Evolutionary conservation across 64 coral and sea anemone species (phyloP), one percentile per base, ranked within the genome.

Genomic region (Stichodactyla mertensii): DNA sequence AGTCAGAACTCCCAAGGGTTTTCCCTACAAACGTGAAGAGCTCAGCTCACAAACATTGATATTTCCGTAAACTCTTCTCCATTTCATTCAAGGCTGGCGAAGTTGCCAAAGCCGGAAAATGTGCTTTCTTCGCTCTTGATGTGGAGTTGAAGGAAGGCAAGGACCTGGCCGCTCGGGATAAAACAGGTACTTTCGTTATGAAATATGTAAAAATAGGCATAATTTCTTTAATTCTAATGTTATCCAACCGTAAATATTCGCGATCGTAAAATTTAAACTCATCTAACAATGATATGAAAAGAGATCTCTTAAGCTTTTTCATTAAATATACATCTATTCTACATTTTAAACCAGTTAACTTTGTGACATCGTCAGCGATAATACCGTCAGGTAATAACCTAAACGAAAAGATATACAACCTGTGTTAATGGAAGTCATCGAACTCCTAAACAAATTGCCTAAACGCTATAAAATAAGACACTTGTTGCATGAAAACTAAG

Each of bases 121-220:
- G 93, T 79, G 90, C 97, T 77, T 99, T 99, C 90, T 99, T 99
- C 92, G 93, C 97, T 90, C 97, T 99, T 10, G 87, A 92, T 77
- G 93, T 99, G 24, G 93, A 99, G 97, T 54, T 99, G 79, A 99
- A 99, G 77, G 97, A 99, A 23, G 97, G 97, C 53, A 92, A 89
- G 24, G 93, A 98, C 61, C 84, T 98, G 64, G 97, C 97, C 8
- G 97, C 97, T 78, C 93, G 97, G 55, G 97, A 99, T 82, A 99
- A 99, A 87, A 99, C 97, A 88, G 97, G 97, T 99, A 95, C 7
- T 18, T 79, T 7, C 19, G 27, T 74, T 19, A 31, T 12, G 2
- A 74, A n/a, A 74, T 74, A 27, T 31, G 69, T 74, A 74, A 74
- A 74, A 74, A 36, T 74, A 74, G 6, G 11, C 10, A 74, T 11